Evolutionary conservation across 23 tunicate genomes (phyloP), one percentile per base, ranked within the genome.

Genomic region (Ascidia mentula): DNA sequence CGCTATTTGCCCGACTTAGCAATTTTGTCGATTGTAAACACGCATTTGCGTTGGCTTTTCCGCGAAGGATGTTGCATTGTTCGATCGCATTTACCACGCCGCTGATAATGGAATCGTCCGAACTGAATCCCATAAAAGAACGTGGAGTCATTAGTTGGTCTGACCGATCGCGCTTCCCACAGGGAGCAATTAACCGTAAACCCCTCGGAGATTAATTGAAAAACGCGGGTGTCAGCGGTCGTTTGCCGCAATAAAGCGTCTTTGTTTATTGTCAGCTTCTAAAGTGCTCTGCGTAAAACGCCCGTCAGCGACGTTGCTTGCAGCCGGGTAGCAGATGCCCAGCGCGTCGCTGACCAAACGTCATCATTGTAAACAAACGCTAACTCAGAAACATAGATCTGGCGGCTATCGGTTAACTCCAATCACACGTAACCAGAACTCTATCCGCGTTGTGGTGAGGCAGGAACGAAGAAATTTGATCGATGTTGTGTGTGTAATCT

Each of bases 351-450:
- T 53, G 65, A 53, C 65, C 65, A 53, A 28, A 53, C 65, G 65
- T 53, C 65, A 28, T 53, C 13, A 53, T 53, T 53, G 65, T 53
- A 53, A 53, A 53, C 65, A 53, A 5, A 53, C 65, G 65, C n/a
- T n/a, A n/a, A n/a, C n/a, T n/a, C n/a, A n/a, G n/a, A n/a, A n/a
- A n/a, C n/a, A n/a, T n/a, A n/a, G n/a, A n/a, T n/a, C n/a, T n/a
- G n/a, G n/a, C n/a, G n/a, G n/a, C n/a, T n/a, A n/a, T n/a, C n/a
- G n/a, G n/a, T n/a, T n/a, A n/a, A n/a, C n/a, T n/a, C n/a, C n/a
- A n/a, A n/a, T n/a, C n/a, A n/a, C n/a, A n/a, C n/a, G n/a, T n/a
- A n/a, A n/a, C n/a, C n/a, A n/a, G n/a, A n/a, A n/a, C n/a, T n/a
- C n/a, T n/a, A n/a, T n/a, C n/a, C n/a, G n/a, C n/a, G n/a, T n/a